These are phyloP conservation scores for Ophion slaviceki DNA, from an alignment of 2,888 invertebrate species.

Conservation along the genomic window DNA sequence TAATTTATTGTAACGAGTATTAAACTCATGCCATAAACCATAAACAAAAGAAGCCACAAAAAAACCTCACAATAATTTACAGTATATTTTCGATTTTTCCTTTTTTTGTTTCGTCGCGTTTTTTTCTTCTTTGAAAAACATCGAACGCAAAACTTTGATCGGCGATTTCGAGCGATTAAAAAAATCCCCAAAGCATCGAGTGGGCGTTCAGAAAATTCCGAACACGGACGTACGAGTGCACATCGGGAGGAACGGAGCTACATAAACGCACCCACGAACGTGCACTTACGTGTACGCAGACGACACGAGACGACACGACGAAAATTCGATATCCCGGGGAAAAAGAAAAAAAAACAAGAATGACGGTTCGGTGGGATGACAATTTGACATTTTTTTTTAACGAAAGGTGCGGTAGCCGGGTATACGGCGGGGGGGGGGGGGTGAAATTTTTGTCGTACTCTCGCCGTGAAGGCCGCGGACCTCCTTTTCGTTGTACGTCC, in stretches of 20 bases:
- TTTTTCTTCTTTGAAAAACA: neutral
- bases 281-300: neutral
- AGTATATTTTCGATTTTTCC: neutral
- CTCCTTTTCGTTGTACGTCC: conserved; percentile 60
- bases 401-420: conserved; percentile 22
- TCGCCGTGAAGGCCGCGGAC: conserved; percentile 56
- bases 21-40: neutral
- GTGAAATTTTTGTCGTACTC: conserved; percentile 49
- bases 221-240: neutral
- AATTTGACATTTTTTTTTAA: conserved; percentile 71
- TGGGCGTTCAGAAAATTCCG: neutral
- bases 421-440: neutral
- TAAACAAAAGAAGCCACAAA: neutral
- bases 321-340: conserved; percentile 80
- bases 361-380: conserved; percentile 74
- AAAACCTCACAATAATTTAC: neutral
- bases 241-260: neutral
- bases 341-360: conserved; percentile 46
- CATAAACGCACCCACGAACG: neutral
- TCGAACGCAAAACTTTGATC: neutral
- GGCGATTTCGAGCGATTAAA: neutral
- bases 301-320: conserved; percentile 53
- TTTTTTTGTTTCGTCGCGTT: too few relatives aligned
- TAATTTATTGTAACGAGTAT: neutral
- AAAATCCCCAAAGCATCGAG: neutral